Evolutionary conservation across 2,888 invertebrate genomes (phyloP).

Genomic region (Exocentrus adspersus): DNA sequence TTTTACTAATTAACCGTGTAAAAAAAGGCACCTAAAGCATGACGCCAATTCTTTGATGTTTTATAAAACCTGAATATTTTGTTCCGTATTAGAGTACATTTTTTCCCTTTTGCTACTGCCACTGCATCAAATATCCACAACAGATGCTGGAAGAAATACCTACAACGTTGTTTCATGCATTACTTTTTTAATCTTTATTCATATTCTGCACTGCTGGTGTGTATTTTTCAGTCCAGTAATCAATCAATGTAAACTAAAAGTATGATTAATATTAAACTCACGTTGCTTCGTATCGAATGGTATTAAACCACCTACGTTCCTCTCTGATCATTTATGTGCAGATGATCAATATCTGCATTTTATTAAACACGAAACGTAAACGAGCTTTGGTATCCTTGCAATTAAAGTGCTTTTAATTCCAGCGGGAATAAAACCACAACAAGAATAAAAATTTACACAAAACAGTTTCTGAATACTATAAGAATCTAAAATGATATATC

Average conservation of each 20-base stretch:
- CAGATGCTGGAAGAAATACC: not conserved
- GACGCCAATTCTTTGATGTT: no score
- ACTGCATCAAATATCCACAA: not conserved
- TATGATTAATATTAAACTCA: constrained; percentile 2
- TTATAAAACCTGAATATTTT: no score
- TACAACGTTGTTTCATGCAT: not conserved
- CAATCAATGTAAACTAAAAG: constrained; percentile 6
- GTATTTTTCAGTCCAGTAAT: not conserved
- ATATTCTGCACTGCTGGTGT: no score
- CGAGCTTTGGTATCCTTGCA: not conserved
- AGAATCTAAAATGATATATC: no score
- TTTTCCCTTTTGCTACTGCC: no score
- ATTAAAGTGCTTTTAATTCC: not conserved
- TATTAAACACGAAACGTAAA: not conserved
- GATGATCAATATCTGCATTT: constrained; percentile 2
- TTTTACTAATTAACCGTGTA: no score
- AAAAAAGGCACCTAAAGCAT: no score
- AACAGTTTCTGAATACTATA: not conserved
- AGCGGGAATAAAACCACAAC: not conserved
- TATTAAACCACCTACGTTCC: not conserved
- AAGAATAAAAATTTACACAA: not conserved
- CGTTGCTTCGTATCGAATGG: constrained; percentile 2
- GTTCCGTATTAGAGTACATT: no score
- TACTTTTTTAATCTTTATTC: not conserved
- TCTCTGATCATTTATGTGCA: not conserved